Conservation (phyloP, 2,888 invertebrate species). For the Synanthedon vespiformis region DNA sequence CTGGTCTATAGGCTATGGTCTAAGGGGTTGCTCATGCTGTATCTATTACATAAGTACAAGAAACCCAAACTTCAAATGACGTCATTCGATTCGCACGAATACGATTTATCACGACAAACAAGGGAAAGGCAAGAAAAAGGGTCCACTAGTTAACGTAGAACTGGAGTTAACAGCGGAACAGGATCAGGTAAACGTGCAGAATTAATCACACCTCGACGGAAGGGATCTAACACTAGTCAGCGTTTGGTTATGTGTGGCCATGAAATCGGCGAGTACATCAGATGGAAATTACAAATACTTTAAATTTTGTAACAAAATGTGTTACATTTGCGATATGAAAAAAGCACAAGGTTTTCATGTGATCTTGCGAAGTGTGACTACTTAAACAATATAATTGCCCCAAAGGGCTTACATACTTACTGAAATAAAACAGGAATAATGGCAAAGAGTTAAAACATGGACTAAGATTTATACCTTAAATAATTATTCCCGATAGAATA, state of each 20-base stretch:
- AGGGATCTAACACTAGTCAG: slow-evolving; percentile 50
- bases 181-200: slow-evolving; percentile 59
- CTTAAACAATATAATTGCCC: too few species aligned
- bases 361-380: slow-evolving; percentile 8
- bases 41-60: not conserved
- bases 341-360: slow-evolving; percentile 14
- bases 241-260: slow-evolving; percentile 30
- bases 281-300: not conserved
- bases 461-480: too few species aligned
- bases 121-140: slow-evolving; percentile 17
- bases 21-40: too few species aligned
- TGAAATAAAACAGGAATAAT: too few species aligned
- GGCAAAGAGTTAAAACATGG: too few species aligned
- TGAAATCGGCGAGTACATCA: slow-evolving; percentile 8
- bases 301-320: slow-evolving; percentile 1
- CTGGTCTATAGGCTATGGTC: too few species aligned
- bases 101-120: slow-evolving; percentile 13
- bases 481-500: too few species aligned
- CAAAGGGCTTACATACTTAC: too few species aligned
- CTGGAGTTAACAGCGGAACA: slow-evolving; percentile 40
- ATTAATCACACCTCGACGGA: slow-evolving; percentile 60
- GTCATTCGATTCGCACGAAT: slow-evolving; percentile 13
- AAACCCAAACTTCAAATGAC: not conserved
- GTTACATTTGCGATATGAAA: slow-evolving; percentile 1
- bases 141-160: slow-evolving; percentile 23